Percentiles rank a stretch among this genome's conserved stretches.
Evolutionary conservation across 2,888 invertebrate species (phyloP).

Genomic region (Nebria salina): DNA sequence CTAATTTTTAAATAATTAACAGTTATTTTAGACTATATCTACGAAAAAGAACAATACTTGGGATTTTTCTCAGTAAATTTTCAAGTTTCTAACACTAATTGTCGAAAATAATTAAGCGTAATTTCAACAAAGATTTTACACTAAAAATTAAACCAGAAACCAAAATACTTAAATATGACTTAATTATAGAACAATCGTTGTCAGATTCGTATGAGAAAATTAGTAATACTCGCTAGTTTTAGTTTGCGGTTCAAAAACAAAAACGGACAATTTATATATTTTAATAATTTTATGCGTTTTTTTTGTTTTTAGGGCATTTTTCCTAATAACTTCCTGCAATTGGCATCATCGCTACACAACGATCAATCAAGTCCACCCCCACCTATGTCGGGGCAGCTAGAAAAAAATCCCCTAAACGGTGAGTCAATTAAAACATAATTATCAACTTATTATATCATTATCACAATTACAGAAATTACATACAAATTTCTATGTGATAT

Average conservation of each 20-base stretch:
- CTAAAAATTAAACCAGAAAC: conserved; percentile 8
- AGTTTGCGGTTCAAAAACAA: no score
- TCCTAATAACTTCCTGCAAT: conserved; percentile 62
- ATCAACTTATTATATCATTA: conserved; percentile 33
- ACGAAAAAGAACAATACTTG: neutral
- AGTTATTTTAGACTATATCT: neutral
- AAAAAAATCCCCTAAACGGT: conserved; percentile 60
- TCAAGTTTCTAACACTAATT: neutral
- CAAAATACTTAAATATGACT: no score
- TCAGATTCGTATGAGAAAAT: conserved; percentile 13
- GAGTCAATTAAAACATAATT: conserved; percentile 53
- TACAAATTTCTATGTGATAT: conserved; percentile 3
- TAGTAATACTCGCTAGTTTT: no score
- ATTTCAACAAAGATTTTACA: conserved; percentile 2
- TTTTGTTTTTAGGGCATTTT: conserved; percentile 63
- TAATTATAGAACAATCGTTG: no score
- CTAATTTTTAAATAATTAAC: neutral
- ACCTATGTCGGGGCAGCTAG: conserved; percentile 50
- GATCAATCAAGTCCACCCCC: conserved; percentile 59
- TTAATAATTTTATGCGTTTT: no score
- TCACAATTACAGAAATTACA: conserved; percentile 26
- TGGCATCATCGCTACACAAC: conserved; percentile 59
- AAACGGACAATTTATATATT: no score
- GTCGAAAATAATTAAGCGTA: neutral
- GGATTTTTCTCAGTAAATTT: neutral